A percentile compares a stretch with the other conserved stretches of the same genome.
Conservation (phyloP, 2,888 invertebrate genomes). For the Cataglyphis livida region DNA sequence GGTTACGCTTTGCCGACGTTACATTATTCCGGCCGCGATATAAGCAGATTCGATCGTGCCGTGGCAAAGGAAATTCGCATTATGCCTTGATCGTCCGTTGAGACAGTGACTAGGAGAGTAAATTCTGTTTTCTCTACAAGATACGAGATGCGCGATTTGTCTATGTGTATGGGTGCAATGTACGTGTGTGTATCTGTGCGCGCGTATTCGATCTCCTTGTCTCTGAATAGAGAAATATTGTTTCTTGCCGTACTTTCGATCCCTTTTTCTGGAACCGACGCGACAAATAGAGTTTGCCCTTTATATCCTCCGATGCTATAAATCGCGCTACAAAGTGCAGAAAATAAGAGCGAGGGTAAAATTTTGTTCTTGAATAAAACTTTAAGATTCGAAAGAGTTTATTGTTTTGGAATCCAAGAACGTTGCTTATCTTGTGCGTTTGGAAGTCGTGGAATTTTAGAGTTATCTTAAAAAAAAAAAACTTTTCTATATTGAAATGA, state of each 20-base stretch:
- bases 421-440: background rate
- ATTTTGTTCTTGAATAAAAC: background rate
- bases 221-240: constrained; percentile 29
- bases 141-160: constrained; percentile 49
- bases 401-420: background rate
- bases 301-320: background rate
- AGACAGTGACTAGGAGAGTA: constrained; percentile 65
- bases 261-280: background rate
- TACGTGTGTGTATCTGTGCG: background rate
- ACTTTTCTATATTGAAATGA: background rate
- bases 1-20: constrained; percentile 58
- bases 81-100: constrained; percentile 67
- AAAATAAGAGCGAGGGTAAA: background rate
- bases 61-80: constrained; percentile 76
- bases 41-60: constrained; percentile 75
- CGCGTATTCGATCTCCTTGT: background rate
- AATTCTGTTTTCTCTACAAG: constrained; percentile 59
- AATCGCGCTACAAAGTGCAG: constrained; percentile 2
- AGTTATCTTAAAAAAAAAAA: background rate
- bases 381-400: background rate
- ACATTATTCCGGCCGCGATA: constrained; percentile 69
- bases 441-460: background rate
- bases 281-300: constrained; percentile 34
- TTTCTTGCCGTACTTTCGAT: constrained; percentile 31
- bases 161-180: background rate